phyloP scores from a whole-genome alignment of 2,888 invertebrate genomes.

The Ochlodes sylvanus region DNA sequence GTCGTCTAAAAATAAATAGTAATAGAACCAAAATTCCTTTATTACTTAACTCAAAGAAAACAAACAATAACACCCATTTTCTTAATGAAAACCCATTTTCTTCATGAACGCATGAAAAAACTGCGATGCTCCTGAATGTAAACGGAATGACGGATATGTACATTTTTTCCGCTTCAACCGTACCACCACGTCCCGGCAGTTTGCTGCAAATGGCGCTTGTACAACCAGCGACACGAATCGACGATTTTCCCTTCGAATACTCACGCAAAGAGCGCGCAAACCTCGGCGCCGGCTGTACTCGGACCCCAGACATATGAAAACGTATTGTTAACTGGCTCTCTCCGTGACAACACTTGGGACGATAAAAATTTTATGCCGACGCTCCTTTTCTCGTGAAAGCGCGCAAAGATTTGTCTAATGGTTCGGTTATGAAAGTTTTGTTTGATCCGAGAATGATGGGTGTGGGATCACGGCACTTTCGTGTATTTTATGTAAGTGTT shows the following conservation, averaged over 20 bases:
- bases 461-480: neutral
- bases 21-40: neutral
- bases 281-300: constrained; percentile 14
- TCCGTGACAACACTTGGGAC: constrained; percentile 36
- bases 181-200: constrained; percentile 32
- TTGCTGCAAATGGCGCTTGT: constrained; percentile 35
- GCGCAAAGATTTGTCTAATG: constrained; percentile 33
- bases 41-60: neutral
- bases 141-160: constrained; percentile 29
- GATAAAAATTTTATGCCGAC: constrained; percentile 37
- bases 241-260: neutral
- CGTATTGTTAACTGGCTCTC: constrained; percentile 35
- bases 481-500: constrained; percentile 6
- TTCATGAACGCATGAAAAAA: constrained; percentile 27
- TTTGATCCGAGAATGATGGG: constrained; percentile 26
- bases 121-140: constrained; percentile 21
- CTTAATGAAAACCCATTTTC: constrained; percentile 13
- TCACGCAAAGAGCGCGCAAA: neutral
- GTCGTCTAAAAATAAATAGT: too few species aligned
- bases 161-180: constrained; percentile 22
- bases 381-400: constrained; percentile 20
- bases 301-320: constrained; percentile 38
- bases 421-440: constrained; percentile 26
- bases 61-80: constrained; percentile 11
- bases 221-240: constrained; percentile 13